Evolutionary conservation across 2,113 vertebrate species (phyloP), one percentile per base, ranked within the genome.

Genomic region (Blennius ocellaris): DNA sequence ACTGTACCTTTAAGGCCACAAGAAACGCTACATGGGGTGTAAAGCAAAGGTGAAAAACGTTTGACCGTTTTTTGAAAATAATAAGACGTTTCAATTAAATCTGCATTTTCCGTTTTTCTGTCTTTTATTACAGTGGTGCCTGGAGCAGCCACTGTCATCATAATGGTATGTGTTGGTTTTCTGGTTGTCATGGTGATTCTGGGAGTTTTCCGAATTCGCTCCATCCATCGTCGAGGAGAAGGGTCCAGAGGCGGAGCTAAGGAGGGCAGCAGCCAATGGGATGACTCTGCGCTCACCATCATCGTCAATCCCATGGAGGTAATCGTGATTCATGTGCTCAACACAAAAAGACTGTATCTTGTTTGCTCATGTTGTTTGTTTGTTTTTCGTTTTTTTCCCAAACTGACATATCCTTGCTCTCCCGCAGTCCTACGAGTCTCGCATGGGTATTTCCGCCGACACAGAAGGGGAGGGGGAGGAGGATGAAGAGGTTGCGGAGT

Each of bases 261-360:
- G 88, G 96, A 98, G 4, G 93, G 94, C 0, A 93, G 94, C 79
- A 90, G 94, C 91, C 97, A 98, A 90, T 99, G 97, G 97, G 97
- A 99, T 0, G 97, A 99, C 92, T 98, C 97, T 0, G 97, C 98
- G 1, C 97, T 99, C 86, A 99, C 98, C 78, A 99, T 99, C 77
- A 99, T 97, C 0, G 97, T 99, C 69, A 99, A 99, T 91, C 98
- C 98, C 21, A 99, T 99, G 98, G 98, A 99, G 97, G 98, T 97
- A 89, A 94, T 86, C 38, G 60, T 40, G 11, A 15, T 40, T 8
- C 36, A 44, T 45, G 43, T 50, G n/a, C 62, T 50, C 5, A 39
- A 53, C 21, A 30, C 21, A 30, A 30, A 30, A 30, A 30, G 21
- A 30, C 21, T 30, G 21, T 30, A 4, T 30, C 21, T 4, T 30